Percentiles rank a stretch among this genome's conserved stretches.
These are phyloP conservation scores for Sceliomorpha sp. DNA, from an alignment of 2,888 invertebrate genomes.

Conservation along the genomic window DNA sequence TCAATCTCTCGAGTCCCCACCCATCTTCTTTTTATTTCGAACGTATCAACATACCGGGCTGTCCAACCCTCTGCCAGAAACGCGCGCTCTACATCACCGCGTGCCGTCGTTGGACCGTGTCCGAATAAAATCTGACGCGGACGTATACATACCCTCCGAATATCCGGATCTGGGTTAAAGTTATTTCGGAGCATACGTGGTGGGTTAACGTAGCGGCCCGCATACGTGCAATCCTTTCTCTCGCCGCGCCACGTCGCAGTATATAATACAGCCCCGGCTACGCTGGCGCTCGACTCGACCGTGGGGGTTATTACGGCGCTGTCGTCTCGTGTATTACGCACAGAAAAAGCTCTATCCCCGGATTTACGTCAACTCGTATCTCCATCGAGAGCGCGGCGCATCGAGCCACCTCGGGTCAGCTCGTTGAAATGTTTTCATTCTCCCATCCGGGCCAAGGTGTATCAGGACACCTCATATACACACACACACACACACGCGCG, in stretches of 20 bases:
- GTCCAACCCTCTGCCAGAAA: slow-evolving; percentile 5
- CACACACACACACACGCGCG: too few relatives aligned
- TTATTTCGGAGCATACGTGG: slow-evolving; percentile 24
- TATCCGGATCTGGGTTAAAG: slow-evolving; percentile 59
- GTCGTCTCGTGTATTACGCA: slow-evolving; percentile 56
- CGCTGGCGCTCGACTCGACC: slow-evolving; percentile 11
- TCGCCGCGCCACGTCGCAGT: slow-evolving; percentile 3
- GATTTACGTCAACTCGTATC: slow-evolving; percentile 62
- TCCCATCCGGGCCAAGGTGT: slow-evolving; percentile 33
- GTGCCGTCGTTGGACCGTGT: slow-evolving; percentile 31
- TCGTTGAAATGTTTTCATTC: slow-evolving; percentile 39
- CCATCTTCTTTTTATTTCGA: slow-evolving; percentile 15
- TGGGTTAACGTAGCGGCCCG: slow-evolving; percentile 24
- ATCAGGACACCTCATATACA: slow-evolving; percentile 9
- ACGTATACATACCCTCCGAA: slow-evolving; percentile 58
- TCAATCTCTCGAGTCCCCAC: not conserved
- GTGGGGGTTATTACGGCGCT: slow-evolving; percentile 56
- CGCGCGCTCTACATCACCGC: slow-evolving; percentile 38
- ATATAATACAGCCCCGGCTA: slow-evolving; percentile 23
- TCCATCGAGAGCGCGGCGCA: slow-evolving; percentile 57
- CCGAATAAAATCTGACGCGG: slow-evolving; percentile 61
- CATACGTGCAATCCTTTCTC: slow-evolving; percentile 30
- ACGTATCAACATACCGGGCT: slow-evolving; percentile 2
- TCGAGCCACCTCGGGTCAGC: slow-evolving; percentile 26
- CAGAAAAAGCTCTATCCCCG: slow-evolving; percentile 56